phyloP scores from a whole-genome alignment of 2,797 vertebrate species.

The Falco biarmicus region DNA sequence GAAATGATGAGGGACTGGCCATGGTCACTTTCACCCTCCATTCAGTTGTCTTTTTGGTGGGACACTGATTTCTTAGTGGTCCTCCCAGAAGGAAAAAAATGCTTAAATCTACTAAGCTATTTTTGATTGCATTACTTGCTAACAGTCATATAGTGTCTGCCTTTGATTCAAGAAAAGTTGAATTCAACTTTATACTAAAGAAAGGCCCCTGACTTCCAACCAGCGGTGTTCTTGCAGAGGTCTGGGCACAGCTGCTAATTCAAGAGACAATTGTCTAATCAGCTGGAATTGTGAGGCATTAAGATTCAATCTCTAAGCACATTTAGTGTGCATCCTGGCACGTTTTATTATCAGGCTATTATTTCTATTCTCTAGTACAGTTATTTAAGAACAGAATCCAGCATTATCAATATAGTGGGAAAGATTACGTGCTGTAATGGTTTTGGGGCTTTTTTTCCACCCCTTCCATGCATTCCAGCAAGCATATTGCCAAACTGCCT shows the following conservation, averaged over 20 bases:
- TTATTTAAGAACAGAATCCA: constrained; percentile 17
- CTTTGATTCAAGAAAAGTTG: neutral
- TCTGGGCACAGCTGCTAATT: constrained; percentile 17
- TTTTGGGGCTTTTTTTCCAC: neutral
- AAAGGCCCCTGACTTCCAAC: neutral
- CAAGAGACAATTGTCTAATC: constrained; percentile 41
- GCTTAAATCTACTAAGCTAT: neutral
- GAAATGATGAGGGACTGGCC: neutral
- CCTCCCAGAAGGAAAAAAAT: neutral
- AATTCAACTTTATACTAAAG: neutral
- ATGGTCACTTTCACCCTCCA: neutral
- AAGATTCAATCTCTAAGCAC: neutral
- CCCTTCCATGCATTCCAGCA: neutral
- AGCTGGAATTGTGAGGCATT: constrained; percentile 25
- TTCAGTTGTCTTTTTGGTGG: neutral
- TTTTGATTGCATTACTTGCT: neutral
- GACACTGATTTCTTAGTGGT: neutral
- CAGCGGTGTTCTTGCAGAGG: neutral
- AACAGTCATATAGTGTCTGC: neutral
- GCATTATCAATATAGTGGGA: neutral
- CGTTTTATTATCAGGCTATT: constrained; percentile 16
- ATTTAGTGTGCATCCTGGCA: neutral
- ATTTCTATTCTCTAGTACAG: neutral
- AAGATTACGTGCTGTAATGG: neutral
- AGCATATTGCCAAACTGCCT: neutral